A percentile compares a stretch with the other conserved stretches of the same genome.
Conservation (phyloP, 2,888 invertebrate genomes). For the Drosophila subquinaria region DNA sequence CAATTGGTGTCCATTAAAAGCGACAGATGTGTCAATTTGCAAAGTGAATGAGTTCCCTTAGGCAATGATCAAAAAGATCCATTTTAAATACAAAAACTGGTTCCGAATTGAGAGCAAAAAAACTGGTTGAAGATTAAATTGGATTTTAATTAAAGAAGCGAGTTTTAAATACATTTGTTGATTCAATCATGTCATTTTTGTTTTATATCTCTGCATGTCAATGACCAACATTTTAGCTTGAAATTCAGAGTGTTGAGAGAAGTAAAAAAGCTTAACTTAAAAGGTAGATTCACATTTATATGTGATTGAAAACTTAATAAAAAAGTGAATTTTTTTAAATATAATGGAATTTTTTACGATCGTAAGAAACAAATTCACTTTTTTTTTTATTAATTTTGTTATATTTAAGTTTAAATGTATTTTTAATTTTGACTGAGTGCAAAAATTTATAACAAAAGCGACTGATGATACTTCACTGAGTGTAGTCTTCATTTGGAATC, state of each 20-base stretch:
- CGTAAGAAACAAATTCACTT: too few relatives aligned
- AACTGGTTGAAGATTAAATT: not conserved
- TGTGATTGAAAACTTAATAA: too few relatives aligned
- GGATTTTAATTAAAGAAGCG: not conserved
- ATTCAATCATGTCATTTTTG: not conserved
- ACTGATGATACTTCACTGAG: not conserved
- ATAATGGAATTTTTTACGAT: too few relatives aligned
- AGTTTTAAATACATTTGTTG: conserved; percentile 2
- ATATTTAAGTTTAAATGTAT: too few relatives aligned
- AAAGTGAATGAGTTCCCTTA: conserved; percentile 17
- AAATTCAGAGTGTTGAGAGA: too few relatives aligned
- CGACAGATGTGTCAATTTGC: conserved; percentile 51
- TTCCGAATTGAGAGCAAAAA: not conserved
- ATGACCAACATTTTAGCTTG: not conserved
- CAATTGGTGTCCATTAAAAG: conserved; percentile 62
- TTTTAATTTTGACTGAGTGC: not conserved
- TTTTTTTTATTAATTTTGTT: too few relatives aligned
- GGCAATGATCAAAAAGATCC: not conserved
- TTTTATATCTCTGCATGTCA: not conserved
- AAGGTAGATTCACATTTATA: too few relatives aligned
- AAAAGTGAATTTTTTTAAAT: too few relatives aligned
- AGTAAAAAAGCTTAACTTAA: too few relatives aligned
- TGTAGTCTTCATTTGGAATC: not conserved
- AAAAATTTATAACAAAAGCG: conserved; percentile 1
- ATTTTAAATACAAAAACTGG: not conserved